phyloP scores from a whole-genome alignment of 2,888 invertebrate genomes.

The Ametastegia equiseti region DNA sequence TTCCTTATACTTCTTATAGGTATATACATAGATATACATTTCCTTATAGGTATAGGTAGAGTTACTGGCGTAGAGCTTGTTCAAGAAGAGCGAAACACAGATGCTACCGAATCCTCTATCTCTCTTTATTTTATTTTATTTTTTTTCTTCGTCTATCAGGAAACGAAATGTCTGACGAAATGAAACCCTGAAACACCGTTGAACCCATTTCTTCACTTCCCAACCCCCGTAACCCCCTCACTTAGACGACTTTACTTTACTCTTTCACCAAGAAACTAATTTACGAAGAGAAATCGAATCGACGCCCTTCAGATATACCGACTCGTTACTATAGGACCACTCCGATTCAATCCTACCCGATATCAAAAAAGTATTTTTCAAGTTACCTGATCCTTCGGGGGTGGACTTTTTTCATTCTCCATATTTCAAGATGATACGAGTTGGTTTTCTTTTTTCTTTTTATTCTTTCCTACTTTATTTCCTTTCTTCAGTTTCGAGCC shows the following conservation, averaged over 20 bases:
- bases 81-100: constrained; percentile 39
- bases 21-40: not conserved
- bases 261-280: constrained; percentile 58
- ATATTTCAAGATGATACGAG: too few relatives aligned
- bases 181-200: constrained; percentile 15
- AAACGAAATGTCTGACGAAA: constrained; percentile 23
- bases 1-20: constrained; percentile 6
- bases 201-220: not conserved
- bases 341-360: not conserved
- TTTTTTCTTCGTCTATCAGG: not conserved
- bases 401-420: not conserved
- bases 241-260: constrained; percentile 25
- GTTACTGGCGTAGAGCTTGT: constrained; percentile 13
- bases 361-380: not conserved
- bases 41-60: constrained; percentile 42
- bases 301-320: constrained; percentile 53
- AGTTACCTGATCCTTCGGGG: too few relatives aligned
- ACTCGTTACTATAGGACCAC: constrained; percentile 54
- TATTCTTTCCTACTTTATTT: too few relatives aligned
- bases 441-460: too few relatives aligned
- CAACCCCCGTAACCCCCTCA: not conserved
- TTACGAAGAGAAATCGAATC: constrained; percentile 58
- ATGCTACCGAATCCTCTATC: constrained; percentile 31
- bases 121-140: too few relatives aligned
- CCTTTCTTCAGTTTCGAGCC: too few relatives aligned